Evolutionary conservation across 2,888 invertebrate genomes (phyloP).

Genomic region (Drosophila prolongata): DNA sequence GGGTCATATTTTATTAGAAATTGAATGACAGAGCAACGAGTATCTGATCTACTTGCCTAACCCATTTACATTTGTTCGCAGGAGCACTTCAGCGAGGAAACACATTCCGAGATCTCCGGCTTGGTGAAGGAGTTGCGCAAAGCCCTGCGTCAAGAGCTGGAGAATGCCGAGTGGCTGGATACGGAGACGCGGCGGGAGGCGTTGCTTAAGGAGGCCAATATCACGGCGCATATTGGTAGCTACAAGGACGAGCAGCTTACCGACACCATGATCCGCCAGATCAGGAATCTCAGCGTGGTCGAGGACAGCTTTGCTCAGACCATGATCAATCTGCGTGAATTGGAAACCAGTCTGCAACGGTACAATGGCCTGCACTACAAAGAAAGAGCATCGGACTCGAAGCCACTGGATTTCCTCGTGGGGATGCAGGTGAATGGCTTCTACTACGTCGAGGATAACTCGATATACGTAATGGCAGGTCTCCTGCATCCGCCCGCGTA

Average conservation of each 20-base stretch:
- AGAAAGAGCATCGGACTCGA: constrained; percentile 49
- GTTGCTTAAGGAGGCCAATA: constrained; percentile 70
- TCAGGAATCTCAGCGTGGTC: constrained; percentile 59
- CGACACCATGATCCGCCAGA: constrained; percentile 63
- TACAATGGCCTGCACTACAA: constrained; percentile 64
- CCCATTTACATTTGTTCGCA: constrained; percentile 11
- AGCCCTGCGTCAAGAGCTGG: constrained; percentile 59
- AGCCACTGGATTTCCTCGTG: constrained; percentile 72
- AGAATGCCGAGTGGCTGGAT: constrained; percentile 80
- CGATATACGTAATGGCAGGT: constrained; percentile 81
- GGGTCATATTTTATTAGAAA: no score
- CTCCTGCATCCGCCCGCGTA: constrained; percentile 78
- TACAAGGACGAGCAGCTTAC: constrained; percentile 57
- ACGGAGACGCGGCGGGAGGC: constrained; percentile 74
- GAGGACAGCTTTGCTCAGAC: constrained; percentile 65
- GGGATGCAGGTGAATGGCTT: constrained; percentile 81
- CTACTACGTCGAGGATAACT: constrained; percentile 81
- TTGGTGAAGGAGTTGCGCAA: constrained; percentile 75
- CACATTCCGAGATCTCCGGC: constrained; percentile 56
- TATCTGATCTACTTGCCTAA: background rate
- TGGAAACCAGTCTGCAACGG: constrained; percentile 61
- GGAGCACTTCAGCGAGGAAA: constrained; percentile 71
- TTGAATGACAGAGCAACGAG: no score
- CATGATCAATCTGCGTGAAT: constrained; percentile 65
- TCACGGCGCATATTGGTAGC: constrained; percentile 66